Evolutionary conservation across 2,113 vertebrate genomes (phyloP).

Genomic region (Procapra przewalskii): DNA sequence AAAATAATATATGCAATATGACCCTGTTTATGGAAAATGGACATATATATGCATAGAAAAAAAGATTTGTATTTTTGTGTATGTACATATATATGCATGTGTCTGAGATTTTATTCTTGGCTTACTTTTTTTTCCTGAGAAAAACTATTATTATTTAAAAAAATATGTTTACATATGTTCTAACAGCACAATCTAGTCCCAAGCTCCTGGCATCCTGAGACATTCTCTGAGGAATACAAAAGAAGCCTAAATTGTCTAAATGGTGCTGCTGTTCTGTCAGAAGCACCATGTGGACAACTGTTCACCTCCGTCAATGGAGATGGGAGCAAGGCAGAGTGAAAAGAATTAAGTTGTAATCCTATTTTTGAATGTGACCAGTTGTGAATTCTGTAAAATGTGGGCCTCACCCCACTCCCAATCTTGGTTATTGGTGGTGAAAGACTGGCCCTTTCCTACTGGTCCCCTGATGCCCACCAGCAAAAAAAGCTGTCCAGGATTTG

Average conservation of each 20-base stretch:
- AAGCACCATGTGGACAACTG: background rate
- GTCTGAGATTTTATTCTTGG: background rate
- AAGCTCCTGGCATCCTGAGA: background rate
- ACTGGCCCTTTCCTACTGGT: background rate
- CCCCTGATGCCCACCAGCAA: background rate
- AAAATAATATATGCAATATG: background rate
- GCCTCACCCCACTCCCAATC: accelerated
- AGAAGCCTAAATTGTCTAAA: background rate
- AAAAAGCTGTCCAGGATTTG: background rate
- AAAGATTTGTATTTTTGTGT: background rate
- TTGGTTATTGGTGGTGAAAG: background rate
- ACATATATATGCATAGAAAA: background rate
- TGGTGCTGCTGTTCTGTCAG: background rate
- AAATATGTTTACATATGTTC: background rate
- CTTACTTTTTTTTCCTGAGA: background rate
- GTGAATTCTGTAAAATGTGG: background rate
- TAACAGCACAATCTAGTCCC: background rate
- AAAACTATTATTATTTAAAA: background rate
- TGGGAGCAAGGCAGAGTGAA: background rate
- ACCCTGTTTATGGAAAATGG: background rate
- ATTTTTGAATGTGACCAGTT: background rate
- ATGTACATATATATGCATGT: background rate
- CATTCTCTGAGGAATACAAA: background rate
- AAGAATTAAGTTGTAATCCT: background rate
- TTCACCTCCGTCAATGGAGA: background rate